phyloP scores from a whole-genome alignment of 2,797 vertebrate species.

The Spea hammondii region DNA sequence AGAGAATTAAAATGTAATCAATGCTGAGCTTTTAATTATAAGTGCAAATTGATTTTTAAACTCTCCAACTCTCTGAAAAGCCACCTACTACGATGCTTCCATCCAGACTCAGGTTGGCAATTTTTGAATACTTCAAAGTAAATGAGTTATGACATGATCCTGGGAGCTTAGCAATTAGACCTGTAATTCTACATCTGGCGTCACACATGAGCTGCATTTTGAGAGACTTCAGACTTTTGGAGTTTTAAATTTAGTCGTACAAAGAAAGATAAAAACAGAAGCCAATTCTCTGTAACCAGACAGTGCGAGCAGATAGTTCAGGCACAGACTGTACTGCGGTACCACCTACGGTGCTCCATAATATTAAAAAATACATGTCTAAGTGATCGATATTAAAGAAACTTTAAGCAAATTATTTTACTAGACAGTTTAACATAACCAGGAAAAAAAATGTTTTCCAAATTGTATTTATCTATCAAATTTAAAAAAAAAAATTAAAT shows the following conservation, averaged over 20 bases:
- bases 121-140: slow-evolving; percentile 14
- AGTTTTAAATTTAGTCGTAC: not conserved
- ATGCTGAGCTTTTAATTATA: slow-evolving; percentile 48
- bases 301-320: too few species aligned
- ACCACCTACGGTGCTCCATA: too few species aligned
- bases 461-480: too few species aligned
- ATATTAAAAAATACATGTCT: too few species aligned
- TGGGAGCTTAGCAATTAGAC: slow-evolving; percentile 12
- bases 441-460: too few species aligned
- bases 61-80: slow-evolving; percentile 10
- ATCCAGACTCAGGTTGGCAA: slow-evolving; percentile 21
- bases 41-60: slow-evolving; percentile 41
- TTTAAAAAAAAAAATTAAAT: too few species aligned
- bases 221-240: not conserved
- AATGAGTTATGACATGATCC: slow-evolving; percentile 11
- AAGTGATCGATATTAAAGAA: too few species aligned
- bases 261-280: not conserved
- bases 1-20: slow-evolving; percentile 53
- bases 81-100: slow-evolving; percentile 32
- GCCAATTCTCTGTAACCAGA: too few species aligned
- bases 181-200: slow-evolving; percentile 43
- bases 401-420: too few species aligned
- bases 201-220: slow-evolving; percentile 30
- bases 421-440: too few species aligned
- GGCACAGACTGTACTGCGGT: too few species aligned